Evolutionary conservation across 2,888 invertebrate genomes (phyloP).

Genomic region (Glyphotaelius pellucidus): DNA sequence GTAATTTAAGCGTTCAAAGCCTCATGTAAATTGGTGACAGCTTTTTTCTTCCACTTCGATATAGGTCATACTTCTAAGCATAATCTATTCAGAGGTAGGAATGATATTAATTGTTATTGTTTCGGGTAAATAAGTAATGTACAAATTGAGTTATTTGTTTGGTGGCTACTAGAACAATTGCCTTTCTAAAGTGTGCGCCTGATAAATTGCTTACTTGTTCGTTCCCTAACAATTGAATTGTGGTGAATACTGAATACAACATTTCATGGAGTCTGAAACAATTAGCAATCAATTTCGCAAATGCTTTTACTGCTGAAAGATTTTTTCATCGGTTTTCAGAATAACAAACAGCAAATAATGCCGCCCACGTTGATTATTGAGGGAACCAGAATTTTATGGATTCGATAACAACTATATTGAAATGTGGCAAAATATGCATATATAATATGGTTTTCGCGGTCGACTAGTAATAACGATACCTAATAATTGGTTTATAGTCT

Average conservation of each 20-base stretch:
- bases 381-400: neutral
- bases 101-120: constrained; percentile 64
- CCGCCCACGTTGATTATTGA: neutral
- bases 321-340: neutral
- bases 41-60: neutral
- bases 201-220: constrained; percentile 52
- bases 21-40: neutral
- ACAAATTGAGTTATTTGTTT: constrained; percentile 64
- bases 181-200: constrained; percentile 44
- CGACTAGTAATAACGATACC: neutral
- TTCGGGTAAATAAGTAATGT: constrained; percentile 62
- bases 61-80: neutral
- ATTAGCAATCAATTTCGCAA: neutral
- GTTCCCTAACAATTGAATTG: constrained; percentile 26
- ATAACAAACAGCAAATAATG: neutral
- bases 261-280: constrained; percentile 11
- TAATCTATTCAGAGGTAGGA: neutral
- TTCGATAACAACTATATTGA: neutral
- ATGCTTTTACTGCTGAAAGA: neutral
- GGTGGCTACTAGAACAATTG: constrained; percentile 14
- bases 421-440: neutral
- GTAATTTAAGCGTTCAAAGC: neutral
- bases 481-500: neutral
- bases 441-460: neutral
- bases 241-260: constrained; percentile 16